Conservation (phyloP, 37 sponge, comb jelly and placozoan genomes). For the Cladorhizidae sp. region DNA sequence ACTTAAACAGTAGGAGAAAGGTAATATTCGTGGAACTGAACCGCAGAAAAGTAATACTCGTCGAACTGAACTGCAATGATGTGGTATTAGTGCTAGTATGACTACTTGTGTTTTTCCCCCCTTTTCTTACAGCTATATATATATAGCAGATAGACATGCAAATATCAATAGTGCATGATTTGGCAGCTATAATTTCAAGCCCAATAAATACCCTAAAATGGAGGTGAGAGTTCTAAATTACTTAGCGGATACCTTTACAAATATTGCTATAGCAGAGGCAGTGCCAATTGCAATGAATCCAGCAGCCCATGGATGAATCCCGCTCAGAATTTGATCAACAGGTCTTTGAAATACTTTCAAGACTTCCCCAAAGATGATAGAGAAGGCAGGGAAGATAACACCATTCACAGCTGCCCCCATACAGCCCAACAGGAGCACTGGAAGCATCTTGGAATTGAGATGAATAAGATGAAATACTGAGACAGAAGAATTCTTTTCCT, state of each 20-base stretch:
- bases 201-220: too few species aligned
- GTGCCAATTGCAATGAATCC: conserved; percentile 59
- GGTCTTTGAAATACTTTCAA: conserved; percentile 30
- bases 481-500: conserved; percentile 25
- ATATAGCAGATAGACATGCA: too few species aligned
- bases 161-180: too few species aligned
- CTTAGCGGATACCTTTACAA: conserved; percentile 34
- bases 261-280: conserved; percentile 35
- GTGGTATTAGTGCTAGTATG: too few species aligned
- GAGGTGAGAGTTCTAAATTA: too few species aligned
- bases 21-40: too few species aligned
- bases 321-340: conserved; percentile 5
- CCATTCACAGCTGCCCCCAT: conserved; percentile 66
- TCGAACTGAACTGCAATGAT: too few species aligned
- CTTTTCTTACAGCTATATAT: too few species aligned
- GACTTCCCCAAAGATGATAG: conserved; percentile 76
- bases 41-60: too few species aligned
- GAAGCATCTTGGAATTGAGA: conserved; percentile 67
- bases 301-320: conserved; percentile 33
- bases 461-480: conserved; percentile 11
- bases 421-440: conserved; percentile 60
- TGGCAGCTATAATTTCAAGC: too few species aligned
- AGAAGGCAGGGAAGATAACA: conserved; percentile 57
- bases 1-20: too few species aligned
- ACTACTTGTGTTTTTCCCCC: too few species aligned